Base-by-base conservation (phyloP, 2,797 vertebrate species). In the Pogonophryne albipinna region DNA sequence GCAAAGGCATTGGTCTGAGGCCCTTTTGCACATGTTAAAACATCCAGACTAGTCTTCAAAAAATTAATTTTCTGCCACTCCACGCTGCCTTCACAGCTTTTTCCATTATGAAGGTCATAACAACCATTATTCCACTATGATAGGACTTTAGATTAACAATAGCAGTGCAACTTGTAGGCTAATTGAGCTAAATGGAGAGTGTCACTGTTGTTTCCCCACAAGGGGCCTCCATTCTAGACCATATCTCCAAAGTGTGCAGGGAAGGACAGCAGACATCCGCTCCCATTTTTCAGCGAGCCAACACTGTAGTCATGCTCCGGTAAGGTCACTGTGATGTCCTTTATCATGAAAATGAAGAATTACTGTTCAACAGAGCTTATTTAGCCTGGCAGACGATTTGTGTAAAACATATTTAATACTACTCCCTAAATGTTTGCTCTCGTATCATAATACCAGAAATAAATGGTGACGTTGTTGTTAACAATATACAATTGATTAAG, bases 111-210 rank as follows among this genome's bases (percentile, higher is more conserved):
- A 84, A 84, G 82, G 83, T 87, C 74, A 65, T 34, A 63, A 58
- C 31, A 27, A 20, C 20, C 69, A 55, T 73, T 34, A 68, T 60
- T 82, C 63, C 67, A 65, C 55, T 16, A 31, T 49, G 72, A 90
- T 67, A 59, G 64, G 44, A 71, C 72, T 83, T 74, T 46, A 71
- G 27, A 61, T 13, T 50, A 78, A 63, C 71, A 70, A 76, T 70
- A 70, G 78, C 50, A 64, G 76, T 65, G 83, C 27, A 62, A 81
- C 51, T 80, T 80, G 82, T 66, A 68, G 83, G 85, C 70, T 93
- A 91, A 89, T 83, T 82, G 87, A 84, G 83, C 80, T 87, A 89
- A 90, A 89, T 78, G 71, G 75, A 78, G 69, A 76, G 66, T 38
- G 71, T 76, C 80, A 80, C 77, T 44, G 16, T 42, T 44, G 51